phyloP scores from a whole-genome alignment of 2,888 invertebrate species.

The Campaea margaritaria region DNA sequence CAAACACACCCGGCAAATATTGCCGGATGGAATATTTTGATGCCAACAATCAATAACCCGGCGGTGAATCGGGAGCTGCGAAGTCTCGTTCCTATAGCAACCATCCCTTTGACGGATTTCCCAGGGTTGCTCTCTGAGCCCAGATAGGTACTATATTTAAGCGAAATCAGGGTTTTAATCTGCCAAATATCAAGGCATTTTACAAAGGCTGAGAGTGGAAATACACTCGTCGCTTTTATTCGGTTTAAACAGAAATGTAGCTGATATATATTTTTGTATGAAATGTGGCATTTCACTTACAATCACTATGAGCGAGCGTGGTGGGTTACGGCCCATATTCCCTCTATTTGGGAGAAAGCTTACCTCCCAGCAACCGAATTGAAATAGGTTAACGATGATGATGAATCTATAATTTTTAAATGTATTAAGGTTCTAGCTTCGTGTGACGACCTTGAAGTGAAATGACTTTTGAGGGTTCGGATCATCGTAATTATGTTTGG shows the following conservation, averaged over 20 bases:
- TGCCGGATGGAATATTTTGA: constrained; percentile 59
- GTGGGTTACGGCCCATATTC: too few species aligned
- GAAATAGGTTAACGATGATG: too few species aligned
- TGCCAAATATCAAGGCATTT: constrained; percentile 32
- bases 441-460: background rate
- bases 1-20: constrained; percentile 33
- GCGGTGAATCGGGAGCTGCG: constrained; percentile 66
- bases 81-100: constrained; percentile 68
- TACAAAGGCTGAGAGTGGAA: constrained; percentile 13
- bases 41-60: constrained; percentile 72
- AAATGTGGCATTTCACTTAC: too few species aligned
- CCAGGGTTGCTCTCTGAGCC: constrained; percentile 45
- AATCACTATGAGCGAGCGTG: too few species aligned
- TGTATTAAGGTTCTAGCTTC: background rate
- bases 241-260: too few species aligned
- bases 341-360: too few species aligned
- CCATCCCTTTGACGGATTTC: constrained; percentile 66
- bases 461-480: background rate
- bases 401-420: background rate
- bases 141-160: constrained; percentile 54
- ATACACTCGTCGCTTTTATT: too few species aligned
- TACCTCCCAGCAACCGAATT: too few species aligned
- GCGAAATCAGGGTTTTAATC: constrained; percentile 50
- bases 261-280: too few species aligned
- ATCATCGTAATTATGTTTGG: too few species aligned